phyloP scores from a whole-genome alignment of 2,113 vertebrate species.

The Microtus richardsoni region DNA sequence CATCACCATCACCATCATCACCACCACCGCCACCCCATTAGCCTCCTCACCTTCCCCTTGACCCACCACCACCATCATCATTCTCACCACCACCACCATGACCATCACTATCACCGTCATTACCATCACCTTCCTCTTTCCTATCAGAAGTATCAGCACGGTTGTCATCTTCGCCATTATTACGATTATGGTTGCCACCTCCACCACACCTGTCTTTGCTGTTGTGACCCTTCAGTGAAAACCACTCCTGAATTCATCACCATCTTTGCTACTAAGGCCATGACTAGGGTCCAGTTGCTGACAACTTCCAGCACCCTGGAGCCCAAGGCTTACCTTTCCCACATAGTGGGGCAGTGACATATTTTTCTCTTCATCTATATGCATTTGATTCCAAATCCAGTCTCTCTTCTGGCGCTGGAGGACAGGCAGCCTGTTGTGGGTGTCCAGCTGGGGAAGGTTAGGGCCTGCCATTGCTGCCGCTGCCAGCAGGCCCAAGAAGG shows the following conservation, averaged over 20 bases:
- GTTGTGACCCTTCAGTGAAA: background rate
- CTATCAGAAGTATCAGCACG: too few species aligned
- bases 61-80: too few species aligned
- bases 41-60: too few species aligned
- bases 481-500: slow-evolving; percentile 49
- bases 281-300: background rate
- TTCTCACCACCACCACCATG: background rate
- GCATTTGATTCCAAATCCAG: slow-evolving; percentile 95
- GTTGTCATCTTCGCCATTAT: background rate
- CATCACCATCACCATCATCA: rapidly evolving
- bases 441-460: background rate
- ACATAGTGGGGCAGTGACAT: slow-evolving; percentile 85
- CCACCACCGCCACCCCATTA: background rate
- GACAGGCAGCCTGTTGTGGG: background rate
- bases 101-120: background rate
- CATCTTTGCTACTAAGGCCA: background rate
- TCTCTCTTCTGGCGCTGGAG: slow-evolving; percentile 89
- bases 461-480: background rate
- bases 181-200: background rate
- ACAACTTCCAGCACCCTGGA: background rate
- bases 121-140: background rate
- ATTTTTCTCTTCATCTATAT: slow-evolving; percentile 89
- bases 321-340: slow-evolving; percentile 89
- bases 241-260: background rate
- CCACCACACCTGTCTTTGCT: background rate